These are phyloP conservation scores for Eleginops maclovinus DNA, from an alignment of 2,113 vertebrate genomes.

Conservation along the genomic window DNA sequence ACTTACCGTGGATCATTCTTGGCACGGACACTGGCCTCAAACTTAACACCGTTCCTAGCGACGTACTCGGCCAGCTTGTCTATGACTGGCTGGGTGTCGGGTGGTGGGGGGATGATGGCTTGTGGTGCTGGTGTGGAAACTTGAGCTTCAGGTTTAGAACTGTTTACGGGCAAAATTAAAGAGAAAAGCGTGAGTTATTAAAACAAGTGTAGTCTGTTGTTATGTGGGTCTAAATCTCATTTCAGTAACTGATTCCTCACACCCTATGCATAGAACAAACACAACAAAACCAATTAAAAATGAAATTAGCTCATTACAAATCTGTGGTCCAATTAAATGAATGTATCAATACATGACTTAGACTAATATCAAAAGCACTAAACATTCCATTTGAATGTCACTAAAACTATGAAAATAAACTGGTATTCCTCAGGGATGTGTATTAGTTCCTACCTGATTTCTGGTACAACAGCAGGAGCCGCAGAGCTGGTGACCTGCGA, in stretches of 20 bases:
- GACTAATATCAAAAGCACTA: neutral
- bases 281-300: neutral
- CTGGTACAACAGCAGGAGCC: slow-evolving; percentile 49
- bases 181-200: neutral
- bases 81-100: slow-evolving; percentile 97
- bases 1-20: slow-evolving; percentile 96
- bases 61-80: slow-evolving; percentile 98
- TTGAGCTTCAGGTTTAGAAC: slow-evolving; percentile 60
- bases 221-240: neutral
- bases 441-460: slow-evolving; percentile 70
- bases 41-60: slow-evolving; percentile 94
- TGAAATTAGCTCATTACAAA: neutral
- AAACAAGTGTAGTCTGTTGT: too few species aligned
- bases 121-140: slow-evolving; percentile 44
- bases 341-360: neutral
- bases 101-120: slow-evolving; percentile 96
- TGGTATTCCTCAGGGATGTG: neutral
- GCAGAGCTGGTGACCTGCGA: slow-evolving; percentile 55
- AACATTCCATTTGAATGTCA: neutral
- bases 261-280: neutral
- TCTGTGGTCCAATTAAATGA: neutral
- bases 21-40: slow-evolving; percentile 95
- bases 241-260: neutral
- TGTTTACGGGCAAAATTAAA: slow-evolving; percentile 31
- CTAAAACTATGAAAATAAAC: neutral